Evolutionary conservation across 2,797 vertebrate species (phyloP).

Genomic region (Chelonia mydas): DNA sequence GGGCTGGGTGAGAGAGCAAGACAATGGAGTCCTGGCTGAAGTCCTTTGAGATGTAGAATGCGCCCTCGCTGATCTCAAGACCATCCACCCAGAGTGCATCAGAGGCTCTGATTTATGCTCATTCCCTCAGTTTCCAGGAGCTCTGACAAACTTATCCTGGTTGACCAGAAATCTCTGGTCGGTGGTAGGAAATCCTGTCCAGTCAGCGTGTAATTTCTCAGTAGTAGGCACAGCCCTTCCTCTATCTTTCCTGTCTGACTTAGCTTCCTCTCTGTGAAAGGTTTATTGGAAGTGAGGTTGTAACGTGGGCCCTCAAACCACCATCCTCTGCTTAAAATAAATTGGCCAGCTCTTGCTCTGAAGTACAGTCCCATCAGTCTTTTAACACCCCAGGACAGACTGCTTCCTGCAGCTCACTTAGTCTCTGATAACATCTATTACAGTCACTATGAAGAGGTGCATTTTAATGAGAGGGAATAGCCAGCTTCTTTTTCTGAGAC

Average conservation of each 20-base stretch:
- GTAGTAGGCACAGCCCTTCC: not conserved
- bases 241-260: not conserved
- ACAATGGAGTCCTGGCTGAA: not conserved
- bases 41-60: not conserved
- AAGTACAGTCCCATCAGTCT: not conserved
- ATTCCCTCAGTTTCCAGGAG: slow-evolving; percentile 9
- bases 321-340: not conserved
- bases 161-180: slow-evolving; percentile 15
- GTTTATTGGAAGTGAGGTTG: not conserved
- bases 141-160: slow-evolving; percentile 27
- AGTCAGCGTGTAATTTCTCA: slow-evolving; percentile 18
- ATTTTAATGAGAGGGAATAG: rapidly evolving
- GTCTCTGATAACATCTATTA: not conserved
- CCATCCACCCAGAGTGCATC: not conserved
- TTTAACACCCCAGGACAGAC: rapidly evolving
- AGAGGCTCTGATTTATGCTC: not conserved
- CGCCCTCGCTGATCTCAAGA: not conserved
- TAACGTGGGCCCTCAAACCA: not conserved
- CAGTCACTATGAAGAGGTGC: rapidly evolving
- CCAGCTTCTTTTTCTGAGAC: not conserved
- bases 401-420: not conserved
- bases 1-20: not conserved
- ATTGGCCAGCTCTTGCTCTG: not conserved
- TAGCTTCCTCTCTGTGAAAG: not conserved
- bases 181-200: not conserved